Conservation (phyloP, 2,113 vertebrate genomes). For the Heliornis fulica region DNA sequence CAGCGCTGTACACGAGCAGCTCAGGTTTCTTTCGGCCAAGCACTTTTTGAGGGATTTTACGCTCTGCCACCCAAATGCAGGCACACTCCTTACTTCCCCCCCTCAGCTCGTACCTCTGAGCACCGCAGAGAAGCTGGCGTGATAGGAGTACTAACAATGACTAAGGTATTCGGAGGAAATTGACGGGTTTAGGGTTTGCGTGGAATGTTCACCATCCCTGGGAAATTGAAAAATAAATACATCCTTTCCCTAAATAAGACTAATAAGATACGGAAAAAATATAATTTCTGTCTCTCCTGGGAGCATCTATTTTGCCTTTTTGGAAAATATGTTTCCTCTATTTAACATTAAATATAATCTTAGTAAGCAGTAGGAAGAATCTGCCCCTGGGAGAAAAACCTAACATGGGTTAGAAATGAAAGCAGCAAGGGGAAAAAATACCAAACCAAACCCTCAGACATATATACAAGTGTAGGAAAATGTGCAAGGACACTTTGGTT, state of each 20-base stretch:
- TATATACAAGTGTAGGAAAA: background rate
- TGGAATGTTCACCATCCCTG: background rate
- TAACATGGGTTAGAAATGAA: background rate
- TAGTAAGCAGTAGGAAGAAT: background rate
- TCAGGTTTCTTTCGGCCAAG: slow-evolving; percentile 45
- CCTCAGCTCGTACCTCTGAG: background rate
- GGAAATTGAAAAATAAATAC: background rate
- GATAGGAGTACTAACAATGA: background rate
- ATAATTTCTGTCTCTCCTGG: background rate
- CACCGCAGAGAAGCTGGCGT: background rate
- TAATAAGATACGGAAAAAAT: background rate
- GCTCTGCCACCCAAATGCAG: slow-evolving; percentile 10
- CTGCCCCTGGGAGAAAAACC: background rate
- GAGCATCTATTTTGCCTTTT: background rate
- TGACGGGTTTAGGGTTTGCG: background rate
- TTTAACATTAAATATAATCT: background rate
- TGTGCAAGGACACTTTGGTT: background rate
- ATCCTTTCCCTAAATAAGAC: background rate
- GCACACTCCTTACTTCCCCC: background rate
- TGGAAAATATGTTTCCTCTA: background rate
- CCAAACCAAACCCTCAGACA: background rate
- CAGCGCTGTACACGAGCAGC: background rate
- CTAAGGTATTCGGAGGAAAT: background rate
- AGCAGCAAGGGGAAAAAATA: background rate
- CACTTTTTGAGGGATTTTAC: slow-evolving; percentile 36